Percentiles rank a stretch among this genome's conserved stretches.
phyloP scores from a whole-genome alignment of 2,888 invertebrate genomes.

The Hirtodrosophila confusa region DNA sequence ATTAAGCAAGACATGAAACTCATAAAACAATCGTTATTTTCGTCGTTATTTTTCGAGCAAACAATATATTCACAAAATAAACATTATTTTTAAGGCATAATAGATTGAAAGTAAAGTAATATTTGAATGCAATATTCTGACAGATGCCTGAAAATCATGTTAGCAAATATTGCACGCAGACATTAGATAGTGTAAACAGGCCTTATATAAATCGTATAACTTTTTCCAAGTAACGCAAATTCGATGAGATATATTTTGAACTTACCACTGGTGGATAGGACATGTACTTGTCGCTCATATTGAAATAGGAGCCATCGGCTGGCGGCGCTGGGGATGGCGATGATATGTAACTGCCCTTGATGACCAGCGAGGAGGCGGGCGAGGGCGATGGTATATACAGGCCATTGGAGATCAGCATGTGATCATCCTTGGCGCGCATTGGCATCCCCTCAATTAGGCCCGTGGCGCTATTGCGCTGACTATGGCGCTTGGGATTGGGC shows the following conservation, averaged over 20 bases:
- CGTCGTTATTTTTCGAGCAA: no score
- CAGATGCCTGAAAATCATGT: no score
- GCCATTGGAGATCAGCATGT: slow-evolving; percentile 82
- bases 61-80: no score
- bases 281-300: slow-evolving; percentile 83
- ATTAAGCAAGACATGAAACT: no score
- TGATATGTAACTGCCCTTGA: slow-evolving; percentile 83
- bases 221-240: background rate
- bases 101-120: no score
- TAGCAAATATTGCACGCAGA: no score
- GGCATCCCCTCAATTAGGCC: slow-evolving; percentile 69
- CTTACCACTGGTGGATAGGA: slow-evolving; percentile 83
- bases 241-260: background rate
- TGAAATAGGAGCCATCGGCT: slow-evolving; percentile 82
- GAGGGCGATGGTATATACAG: slow-evolving; percentile 82
- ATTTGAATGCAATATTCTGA: no score
- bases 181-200: no score
- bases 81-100: no score
- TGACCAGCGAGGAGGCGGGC: slow-evolving; percentile 82
- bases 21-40: no score
- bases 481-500: slow-evolving; percentile 82
- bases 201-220: background rate
- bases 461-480: slow-evolving; percentile 77
- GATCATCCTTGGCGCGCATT: slow-evolving; percentile 82
- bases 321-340: slow-evolving; percentile 83